A percentile compares a stretch with the other conserved stretches of the same genome.
Conservation (phyloP, 2,888 invertebrate genomes). For the Aphodius granarius region DNA sequence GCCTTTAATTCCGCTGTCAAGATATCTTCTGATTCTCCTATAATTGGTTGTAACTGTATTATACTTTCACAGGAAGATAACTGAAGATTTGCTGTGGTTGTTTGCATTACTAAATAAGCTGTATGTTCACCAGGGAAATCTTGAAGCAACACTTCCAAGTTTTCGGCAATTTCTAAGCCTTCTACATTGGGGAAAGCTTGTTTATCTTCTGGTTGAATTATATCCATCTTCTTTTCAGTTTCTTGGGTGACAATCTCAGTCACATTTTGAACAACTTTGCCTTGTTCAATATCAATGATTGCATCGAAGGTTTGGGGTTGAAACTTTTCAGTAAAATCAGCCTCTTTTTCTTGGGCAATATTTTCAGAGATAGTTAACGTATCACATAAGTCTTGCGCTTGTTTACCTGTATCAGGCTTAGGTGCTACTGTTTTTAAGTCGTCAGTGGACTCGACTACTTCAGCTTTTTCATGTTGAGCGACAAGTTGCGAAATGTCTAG, state of each 20-base stretch:
- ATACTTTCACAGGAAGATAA: slow-evolving; percentile 45
- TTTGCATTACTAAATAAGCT: slow-evolving; percentile 10
- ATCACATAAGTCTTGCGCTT: slow-evolving; percentile 54
- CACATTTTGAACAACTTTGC: slow-evolving; percentile 54
- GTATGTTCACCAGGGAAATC: slow-evolving; percentile 18
- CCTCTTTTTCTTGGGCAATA: slow-evolving; percentile 56
- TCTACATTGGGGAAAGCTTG: slow-evolving; percentile 49
- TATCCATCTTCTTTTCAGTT: slow-evolving; percentile 46
- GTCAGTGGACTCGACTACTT: slow-evolving; percentile 43
- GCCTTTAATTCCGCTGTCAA: slow-evolving; percentile 31
- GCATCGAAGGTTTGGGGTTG: slow-evolving; percentile 56
- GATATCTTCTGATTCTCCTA: slow-evolving; percentile 49
- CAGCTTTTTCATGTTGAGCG: slow-evolving; percentile 47
- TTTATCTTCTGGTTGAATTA: slow-evolving; percentile 40
- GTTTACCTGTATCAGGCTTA: slow-evolving; percentile 44
- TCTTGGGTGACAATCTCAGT: slow-evolving; percentile 45
- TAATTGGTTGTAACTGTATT: slow-evolving; percentile 43
- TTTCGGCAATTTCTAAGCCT: slow-evolving; percentile 50
- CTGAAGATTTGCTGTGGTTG: slow-evolving; percentile 41
- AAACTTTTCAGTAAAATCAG: slow-evolving; percentile 52
- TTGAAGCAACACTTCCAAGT: slow-evolving; percentile 28
- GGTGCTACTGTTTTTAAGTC: slow-evolving; percentile 38
- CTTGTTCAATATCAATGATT: slow-evolving; percentile 55
- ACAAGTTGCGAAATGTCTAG: slow-evolving; percentile 49
- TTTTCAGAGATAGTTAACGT: slow-evolving; percentile 57